These are phyloP conservation scores for Pipistrellus kuhlii DNA, from an alignment of 2,797 vertebrate species.

Conservation along the genomic window DNA sequence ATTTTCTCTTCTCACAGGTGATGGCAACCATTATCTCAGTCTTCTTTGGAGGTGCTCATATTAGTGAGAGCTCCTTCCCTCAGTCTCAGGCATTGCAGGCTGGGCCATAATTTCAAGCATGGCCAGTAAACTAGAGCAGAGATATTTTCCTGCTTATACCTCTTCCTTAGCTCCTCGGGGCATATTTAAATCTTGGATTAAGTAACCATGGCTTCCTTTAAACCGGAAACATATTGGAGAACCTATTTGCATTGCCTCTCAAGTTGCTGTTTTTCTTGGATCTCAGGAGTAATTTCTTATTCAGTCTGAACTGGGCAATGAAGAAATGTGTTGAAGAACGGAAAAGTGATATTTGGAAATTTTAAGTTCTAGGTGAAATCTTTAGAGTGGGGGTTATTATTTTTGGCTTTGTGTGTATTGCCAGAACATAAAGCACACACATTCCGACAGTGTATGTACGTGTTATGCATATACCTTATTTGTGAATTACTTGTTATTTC, in stretches of 20 bases:
- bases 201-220: constrained; percentile 38
- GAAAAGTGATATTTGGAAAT: not conserved
- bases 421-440: not conserved
- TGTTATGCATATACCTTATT: not conserved
- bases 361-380: constrained; percentile 29
- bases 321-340: constrained; percentile 12
- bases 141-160: not conserved
- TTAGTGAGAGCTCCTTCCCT: not conserved
- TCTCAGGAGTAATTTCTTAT: constrained; percentile 9
- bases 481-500: constrained; percentile 27
- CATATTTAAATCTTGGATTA: constrained; percentile 23
- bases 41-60: not conserved
- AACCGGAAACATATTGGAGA: constrained; percentile 38
- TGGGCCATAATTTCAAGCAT: not conserved
- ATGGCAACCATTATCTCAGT: not conserved
- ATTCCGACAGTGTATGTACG: not conserved
- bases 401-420: constrained; percentile 14
- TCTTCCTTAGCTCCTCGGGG: not conserved
- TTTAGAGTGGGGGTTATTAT: not conserved
- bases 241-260: not conserved
- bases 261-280: not conserved
- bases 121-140: not conserved
- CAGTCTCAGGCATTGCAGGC: not conserved
- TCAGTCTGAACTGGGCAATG: not conserved
- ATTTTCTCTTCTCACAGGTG: not conserved